Conservation (phyloP, 2,797 vertebrate species). For the Sylvia borin region DNA sequence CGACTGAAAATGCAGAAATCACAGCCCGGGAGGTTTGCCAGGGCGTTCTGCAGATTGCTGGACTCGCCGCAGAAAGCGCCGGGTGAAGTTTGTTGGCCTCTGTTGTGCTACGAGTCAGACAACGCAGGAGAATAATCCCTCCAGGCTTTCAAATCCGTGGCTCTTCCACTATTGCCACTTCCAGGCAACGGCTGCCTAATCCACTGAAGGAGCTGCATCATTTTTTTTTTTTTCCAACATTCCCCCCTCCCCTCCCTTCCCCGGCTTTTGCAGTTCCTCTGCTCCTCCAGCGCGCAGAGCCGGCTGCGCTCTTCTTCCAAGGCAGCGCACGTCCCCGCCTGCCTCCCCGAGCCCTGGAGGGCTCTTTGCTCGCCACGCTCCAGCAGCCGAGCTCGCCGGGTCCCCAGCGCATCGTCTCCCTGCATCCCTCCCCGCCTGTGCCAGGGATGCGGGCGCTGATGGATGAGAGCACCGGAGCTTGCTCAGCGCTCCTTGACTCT, state of each 20-base stretch:
- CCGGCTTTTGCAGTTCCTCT: not conserved
- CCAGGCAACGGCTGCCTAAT: conserved; percentile 37
- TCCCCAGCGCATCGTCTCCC: not conserved
- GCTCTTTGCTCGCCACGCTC: conserved; percentile 37
- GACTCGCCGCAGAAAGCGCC: not conserved
- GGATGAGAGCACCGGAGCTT: not conserved
- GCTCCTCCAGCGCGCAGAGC: not conserved
- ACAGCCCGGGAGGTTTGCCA: not conserved
- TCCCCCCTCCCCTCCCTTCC: not conserved
- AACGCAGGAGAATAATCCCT: not conserved
- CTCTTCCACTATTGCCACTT: conserved; percentile 3
- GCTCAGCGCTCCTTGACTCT: not conserved
- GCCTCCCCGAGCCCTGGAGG: conserved; percentile 24
- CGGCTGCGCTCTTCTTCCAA: conserved; percentile 21
- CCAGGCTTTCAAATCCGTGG: not conserved
- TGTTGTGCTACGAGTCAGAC: not conserved
- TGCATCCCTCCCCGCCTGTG: not conserved
- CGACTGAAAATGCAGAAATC: not conserved
- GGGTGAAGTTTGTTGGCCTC: not conserved
- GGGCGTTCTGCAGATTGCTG: not conserved
- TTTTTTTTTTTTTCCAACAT: not conserved
- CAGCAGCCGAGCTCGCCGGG: not conserved
- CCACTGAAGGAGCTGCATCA: conserved; percentile 19
- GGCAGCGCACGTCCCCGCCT: conserved; percentile 30
- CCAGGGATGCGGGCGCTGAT: not conserved